Conservation (phyloP, 2,888 invertebrate genomes). For the Lasioglossum oenotherae region DNA sequence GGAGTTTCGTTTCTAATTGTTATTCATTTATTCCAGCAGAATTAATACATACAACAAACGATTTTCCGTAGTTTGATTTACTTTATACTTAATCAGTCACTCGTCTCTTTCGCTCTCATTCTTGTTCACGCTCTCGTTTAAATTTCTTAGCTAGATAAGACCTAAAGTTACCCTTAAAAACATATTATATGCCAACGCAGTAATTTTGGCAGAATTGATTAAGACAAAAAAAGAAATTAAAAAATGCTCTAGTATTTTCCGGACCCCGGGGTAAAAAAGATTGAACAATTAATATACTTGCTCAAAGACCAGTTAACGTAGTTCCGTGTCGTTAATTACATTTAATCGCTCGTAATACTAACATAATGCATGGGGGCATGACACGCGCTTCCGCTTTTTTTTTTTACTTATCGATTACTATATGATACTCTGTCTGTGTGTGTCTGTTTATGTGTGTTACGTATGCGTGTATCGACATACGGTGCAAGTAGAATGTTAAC, state of each 20-base stretch:
- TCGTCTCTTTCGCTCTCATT: conserved; percentile 40
- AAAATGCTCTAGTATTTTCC: conserved; percentile 39
- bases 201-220: conserved; percentile 59
- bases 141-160: conserved; percentile 61
- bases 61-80: conserved; percentile 61
- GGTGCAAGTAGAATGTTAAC: conserved; percentile 47
- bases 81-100: conserved; percentile 39
- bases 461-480: conserved; percentile 41
- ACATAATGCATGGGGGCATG: conserved; percentile 67
- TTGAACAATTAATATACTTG: conserved; percentile 57
- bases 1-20: conserved; percentile 53
- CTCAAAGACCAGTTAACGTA: conserved; percentile 38
- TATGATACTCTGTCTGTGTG: conserved; percentile 10
- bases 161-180: conserved; percentile 69
- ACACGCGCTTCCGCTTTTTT: conserved; percentile 22
- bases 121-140: conserved; percentile 31
- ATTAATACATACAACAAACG: conserved; percentile 75
- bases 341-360: conserved; percentile 45
- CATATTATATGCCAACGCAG: conserved; percentile 61
- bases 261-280: conserved; percentile 67
- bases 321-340: conserved; percentile 47
- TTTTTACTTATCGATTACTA: conserved; percentile 42
- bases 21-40: conserved; percentile 74
- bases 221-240: conserved; percentile 49
- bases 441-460: not conserved